Evolutionary conservation across 1,140 invertebrate genomes (phyloP).

Genomic region (Halesus radiatus): DNA sequence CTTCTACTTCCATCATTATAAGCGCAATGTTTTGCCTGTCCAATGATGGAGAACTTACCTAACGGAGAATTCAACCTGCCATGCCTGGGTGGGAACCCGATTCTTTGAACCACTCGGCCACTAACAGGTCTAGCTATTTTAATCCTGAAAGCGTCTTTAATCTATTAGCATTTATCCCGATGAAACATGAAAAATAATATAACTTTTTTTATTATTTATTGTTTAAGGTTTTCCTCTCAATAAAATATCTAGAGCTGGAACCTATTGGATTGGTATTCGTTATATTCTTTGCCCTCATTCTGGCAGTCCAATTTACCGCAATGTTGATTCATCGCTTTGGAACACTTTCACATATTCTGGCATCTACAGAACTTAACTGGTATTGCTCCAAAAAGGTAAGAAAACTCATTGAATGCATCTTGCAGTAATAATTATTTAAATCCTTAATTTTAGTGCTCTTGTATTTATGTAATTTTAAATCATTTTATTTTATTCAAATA

Average conservation of each 20-base stretch:
- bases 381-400: slow-evolving; percentile 86
- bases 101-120: not conserved
- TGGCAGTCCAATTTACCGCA: slow-evolving; percentile 96
- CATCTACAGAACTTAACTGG: slow-evolving; percentile 93
- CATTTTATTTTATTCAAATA: not conserved
- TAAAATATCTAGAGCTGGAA: slow-evolving; percentile 92
- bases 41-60: too few species aligned
- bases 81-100: too few species aligned
- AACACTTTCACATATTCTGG: slow-evolving; percentile 96
- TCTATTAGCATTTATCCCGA: too few species aligned
- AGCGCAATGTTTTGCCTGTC: too few species aligned
- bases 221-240: slow-evolving; percentile 84
- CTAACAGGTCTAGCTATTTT: slow-evolving; percentile 53
- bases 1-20: too few species aligned
- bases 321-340: slow-evolving; percentile 99
- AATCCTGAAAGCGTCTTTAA: slow-evolving; percentile 61
- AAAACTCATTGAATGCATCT: not conserved
- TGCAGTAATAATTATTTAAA: not conserved
- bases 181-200: too few species aligned
- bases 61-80: too few species aligned
- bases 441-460: not conserved
- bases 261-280: slow-evolving; percentile 98
- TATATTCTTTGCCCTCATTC: slow-evolving; percentile 96
- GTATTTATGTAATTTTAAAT: not conserved
- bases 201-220: not conserved